Evolutionary conservation across 2,113 vertebrate species (phyloP).

Genomic region (Pardalotus punctatus): DNA sequence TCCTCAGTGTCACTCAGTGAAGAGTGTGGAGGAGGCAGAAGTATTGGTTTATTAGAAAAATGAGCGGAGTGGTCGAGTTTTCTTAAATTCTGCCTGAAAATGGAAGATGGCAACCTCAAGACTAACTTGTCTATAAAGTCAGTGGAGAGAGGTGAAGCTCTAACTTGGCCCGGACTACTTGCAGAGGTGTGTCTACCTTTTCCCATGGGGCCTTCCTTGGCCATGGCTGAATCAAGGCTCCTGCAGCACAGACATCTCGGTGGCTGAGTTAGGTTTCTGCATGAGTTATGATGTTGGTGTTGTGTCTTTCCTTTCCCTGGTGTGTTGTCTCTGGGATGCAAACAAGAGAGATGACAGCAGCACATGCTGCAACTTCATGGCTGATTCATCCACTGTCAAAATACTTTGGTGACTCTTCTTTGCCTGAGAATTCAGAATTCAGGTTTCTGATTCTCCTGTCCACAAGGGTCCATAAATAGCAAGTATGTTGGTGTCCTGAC

Average conservation of each 20-base stretch:
- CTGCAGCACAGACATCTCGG: background rate
- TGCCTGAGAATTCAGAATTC: background rate
- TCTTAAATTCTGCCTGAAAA: background rate
- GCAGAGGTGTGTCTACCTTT: background rate
- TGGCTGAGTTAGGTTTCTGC: background rate
- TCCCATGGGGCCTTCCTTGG: background rate
- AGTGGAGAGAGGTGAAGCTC: background rate
- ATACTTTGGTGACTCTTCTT: background rate
- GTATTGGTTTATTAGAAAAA: background rate
- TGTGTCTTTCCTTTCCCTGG: accelerated
- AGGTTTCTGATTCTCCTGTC: background rate
- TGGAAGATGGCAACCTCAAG: background rate
- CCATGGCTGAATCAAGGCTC: background rate
- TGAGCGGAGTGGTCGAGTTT: background rate
- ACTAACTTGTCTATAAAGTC: background rate
- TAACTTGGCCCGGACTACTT: background rate
- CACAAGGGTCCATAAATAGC: background rate
- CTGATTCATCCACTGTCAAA: background rate
- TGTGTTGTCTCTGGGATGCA: background rate
- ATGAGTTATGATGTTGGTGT: background rate
- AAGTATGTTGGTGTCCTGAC: background rate
- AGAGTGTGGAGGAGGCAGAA: background rate
- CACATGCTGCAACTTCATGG: background rate
- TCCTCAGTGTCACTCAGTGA: background rate
- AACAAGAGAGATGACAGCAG: background rate